phyloP scores from a whole-genome alignment of 2,888 invertebrate genomes.

The Gari tellinella region DNA sequence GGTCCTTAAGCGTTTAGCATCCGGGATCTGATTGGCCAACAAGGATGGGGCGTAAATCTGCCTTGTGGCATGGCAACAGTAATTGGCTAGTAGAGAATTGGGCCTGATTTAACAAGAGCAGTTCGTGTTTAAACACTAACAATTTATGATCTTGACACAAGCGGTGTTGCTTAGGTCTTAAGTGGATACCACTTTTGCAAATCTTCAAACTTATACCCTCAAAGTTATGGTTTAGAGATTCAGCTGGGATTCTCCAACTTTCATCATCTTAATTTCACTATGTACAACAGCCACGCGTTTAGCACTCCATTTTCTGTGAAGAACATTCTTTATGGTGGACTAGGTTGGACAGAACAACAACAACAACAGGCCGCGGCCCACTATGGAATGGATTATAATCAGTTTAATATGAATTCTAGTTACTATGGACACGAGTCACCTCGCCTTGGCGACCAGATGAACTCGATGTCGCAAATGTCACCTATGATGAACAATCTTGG shows the following conservation, averaged over 20 bases:
- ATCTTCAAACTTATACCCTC: conserved; percentile 63
- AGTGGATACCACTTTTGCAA: conserved; percentile 62
- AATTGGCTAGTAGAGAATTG: conserved; percentile 25
- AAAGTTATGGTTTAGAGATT: conserved; percentile 53
- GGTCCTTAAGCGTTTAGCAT: neutral
- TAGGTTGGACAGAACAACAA: conserved; percentile 56
- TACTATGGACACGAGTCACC: conserved; percentile 56
- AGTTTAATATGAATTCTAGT: conserved; percentile 53
- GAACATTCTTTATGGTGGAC: too few species aligned
- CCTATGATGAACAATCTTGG: conserved; percentile 52
- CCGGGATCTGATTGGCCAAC: conserved; percentile 18
- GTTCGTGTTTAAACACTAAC: conserved; percentile 61
- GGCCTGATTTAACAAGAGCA: conserved; percentile 38
- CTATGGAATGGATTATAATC: conserved; percentile 65
- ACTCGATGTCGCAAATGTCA: conserved; percentile 50
- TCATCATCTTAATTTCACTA: conserved; percentile 54
- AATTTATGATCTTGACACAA: conserved; percentile 62
- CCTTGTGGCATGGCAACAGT: conserved; percentile 12
- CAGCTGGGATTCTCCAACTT: conserved; percentile 55
- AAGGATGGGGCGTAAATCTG: neutral
- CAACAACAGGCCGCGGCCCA: conserved; percentile 51
- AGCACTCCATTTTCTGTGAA: conserved; percentile 63
- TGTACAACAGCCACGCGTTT: conserved; percentile 63
- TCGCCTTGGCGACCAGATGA: conserved; percentile 54
- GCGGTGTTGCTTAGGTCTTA: conserved; percentile 62